These are phyloP conservation scores for Momotus momota DNA, from an alignment of 2,797 vertebrate genomes.

Conservation along the genomic window DNA sequence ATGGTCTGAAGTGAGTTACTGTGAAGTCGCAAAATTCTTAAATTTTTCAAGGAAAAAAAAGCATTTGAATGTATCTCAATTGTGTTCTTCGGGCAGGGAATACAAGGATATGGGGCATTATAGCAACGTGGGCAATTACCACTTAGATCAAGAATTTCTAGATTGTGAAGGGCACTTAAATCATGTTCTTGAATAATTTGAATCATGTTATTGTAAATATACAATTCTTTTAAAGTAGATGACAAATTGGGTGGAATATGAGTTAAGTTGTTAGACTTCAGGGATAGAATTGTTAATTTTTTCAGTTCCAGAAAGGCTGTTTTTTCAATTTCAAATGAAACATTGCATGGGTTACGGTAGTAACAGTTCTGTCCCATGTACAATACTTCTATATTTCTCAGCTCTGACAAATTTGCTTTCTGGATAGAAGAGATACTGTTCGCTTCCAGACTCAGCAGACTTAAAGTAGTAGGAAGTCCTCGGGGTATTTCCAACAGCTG, in stretches of 20 bases:
- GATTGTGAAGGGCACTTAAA: constrained; percentile 83
- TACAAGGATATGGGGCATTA: constrained; percentile 90
- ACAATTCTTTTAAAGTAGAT: constrained; percentile 85
- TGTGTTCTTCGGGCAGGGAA: constrained; percentile 81
- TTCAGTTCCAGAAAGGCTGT: constrained; percentile 84
- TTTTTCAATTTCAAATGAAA: constrained; percentile 84
- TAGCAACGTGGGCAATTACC: constrained; percentile 96
- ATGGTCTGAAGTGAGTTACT: constrained; percentile 91
- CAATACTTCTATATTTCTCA: constrained; percentile 84
- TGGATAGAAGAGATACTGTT: constrained; percentile 87
- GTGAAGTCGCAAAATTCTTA: constrained; percentile 87
- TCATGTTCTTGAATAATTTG: constrained; percentile 79
- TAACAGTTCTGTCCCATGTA: constrained; percentile 97
- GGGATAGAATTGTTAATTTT: constrained; percentile 86
- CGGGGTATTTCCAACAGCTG: constrained; percentile 87
- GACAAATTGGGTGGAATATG: constrained; percentile 85
- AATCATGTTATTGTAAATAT: constrained; percentile 93
- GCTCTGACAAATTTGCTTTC: constrained; percentile 84
- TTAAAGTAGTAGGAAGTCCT: constrained; percentile 85
- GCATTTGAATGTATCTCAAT: constrained; percentile 83
- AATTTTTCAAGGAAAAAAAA: constrained; percentile 83
- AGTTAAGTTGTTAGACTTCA: constrained; percentile 93
- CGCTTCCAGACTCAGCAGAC: constrained; percentile 91
- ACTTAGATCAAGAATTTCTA: constrained; percentile 92
- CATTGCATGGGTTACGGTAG: constrained; percentile 93